Evolutionary conservation across 2,888 invertebrate genomes (phyloP), one percentile per base, ranked within the genome.

Genomic region (Aromia moschata): DNA sequence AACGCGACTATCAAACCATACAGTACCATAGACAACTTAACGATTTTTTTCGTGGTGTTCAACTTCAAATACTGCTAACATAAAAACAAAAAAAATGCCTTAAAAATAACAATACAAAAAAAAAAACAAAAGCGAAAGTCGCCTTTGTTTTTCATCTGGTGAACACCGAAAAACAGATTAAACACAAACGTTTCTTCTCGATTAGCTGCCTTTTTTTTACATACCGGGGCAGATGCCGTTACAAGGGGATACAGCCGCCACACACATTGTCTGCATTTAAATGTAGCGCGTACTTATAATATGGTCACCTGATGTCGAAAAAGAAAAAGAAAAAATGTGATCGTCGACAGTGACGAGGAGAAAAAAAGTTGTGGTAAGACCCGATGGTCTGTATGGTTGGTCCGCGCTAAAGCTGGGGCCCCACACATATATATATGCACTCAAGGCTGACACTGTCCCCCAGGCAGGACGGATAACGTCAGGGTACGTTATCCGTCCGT

Each of bases 251-350:
- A 72, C 72, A 83, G 84, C 85, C 85, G 84, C 85, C 85, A 84
- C 83, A 84, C 85, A 85, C 85, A 85, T 85, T 85, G 85, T 85
- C 85, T 85, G 85, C 85, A 84, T 84, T 80, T 79, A 67, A 69
- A 70, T 72, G 72, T 74, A 73, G 70, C 70, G 71, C 69, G 69
- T 65, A 57, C 45, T 55, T 9, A 9, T 25, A 25, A 5, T 37
- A 65, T 57, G 65, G 57, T 64, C 56, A 62, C 62, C 60, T 58
- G 64, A 60, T 61, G 59, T 63, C 62, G 58, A 61, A 67, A 58
- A 51, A 46, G 49, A n/a, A n/a, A n/a, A n/a, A n/a, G n/a, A n/a
- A n/a, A n/a, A n/a, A n/a, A n/a, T n/a, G n/a, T n/a, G n/a, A 58
- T 55, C 57, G 56, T 62, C 58, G 60, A 62, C 60, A 61, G 59